Base-by-base conservation (phyloP, 2,888 invertebrate genomes). In the Siphlonurus alternatus region DNA sequence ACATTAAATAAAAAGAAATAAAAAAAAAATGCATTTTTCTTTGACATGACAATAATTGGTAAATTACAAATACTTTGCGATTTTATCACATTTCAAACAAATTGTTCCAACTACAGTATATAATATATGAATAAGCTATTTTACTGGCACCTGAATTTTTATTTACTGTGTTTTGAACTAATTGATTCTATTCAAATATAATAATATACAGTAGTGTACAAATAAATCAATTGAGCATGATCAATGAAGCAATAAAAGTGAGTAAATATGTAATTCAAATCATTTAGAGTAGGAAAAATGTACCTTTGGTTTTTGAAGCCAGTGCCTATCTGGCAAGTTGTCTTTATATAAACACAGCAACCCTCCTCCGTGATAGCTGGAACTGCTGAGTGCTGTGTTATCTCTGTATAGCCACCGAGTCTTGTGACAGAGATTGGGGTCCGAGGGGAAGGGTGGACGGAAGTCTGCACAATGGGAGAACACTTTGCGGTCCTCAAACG, bases 391-490 rank as follows among this genome's bases (percentile, higher is more conserved):
- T 38, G 38, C 38, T 0, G 80, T 81, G 66, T 80, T 80, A 70
- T 83, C 82, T 56, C 76, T 73, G 67, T 79, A 80, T 67, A 81
- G 75, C 64, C 80, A 76, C 68, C 81, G 76, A 60, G 75, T 75
- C 65, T 78, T 78, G 67, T 78, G 76, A 69, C 84, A 84, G 70
- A 81, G 80, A 63, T 77, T 76, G 19, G 66, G 61, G 66, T 71
- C 70, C 56, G 66, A 25, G 56, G 51, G 61, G 63, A 61, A 38
- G 25, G 65, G 62, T 2, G 65, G 65, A 24, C 65, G 67, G 23
- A 66, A 69, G 64, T 75, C 74, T 62, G 73, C 71, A 72, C 90
- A 90, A 65, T 76, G 72, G 20, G 80, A 78, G 74, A 92, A 87
- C 1, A 82, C 76, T 65, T 75, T 71, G 65, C 78, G 77, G 69